Evolutionary conservation across 2,888 invertebrate genomes (phyloP).

Genomic region (Drosophila barbarae): DNA sequence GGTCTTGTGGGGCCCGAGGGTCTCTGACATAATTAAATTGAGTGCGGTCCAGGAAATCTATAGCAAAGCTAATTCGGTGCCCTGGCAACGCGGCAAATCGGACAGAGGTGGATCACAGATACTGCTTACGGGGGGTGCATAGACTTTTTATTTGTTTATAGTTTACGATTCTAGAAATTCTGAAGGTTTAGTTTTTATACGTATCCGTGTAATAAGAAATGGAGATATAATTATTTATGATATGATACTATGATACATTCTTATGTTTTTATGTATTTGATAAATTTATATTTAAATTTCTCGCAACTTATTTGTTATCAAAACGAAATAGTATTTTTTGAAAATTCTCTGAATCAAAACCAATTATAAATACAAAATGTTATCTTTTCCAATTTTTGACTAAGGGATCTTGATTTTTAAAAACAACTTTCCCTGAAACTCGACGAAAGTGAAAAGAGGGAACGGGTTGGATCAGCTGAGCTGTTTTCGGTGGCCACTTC

Average conservation of each 20-base stretch:
- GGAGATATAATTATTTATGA: neutral
- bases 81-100: neutral
- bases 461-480: constrained; percentile 6
- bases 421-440: neutral
- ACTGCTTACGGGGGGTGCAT: neutral
- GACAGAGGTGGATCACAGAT: neutral
- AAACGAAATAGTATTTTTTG: too few relatives aligned
- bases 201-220: neutral
- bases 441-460: neutral
- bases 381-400: neutral
- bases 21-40: constrained; percentile 9
- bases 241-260: too few relatives aligned
- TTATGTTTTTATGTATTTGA: too few relatives aligned
- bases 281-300: neutral
- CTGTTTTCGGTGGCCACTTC: neutral
- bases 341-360: neutral
- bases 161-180: neutral
- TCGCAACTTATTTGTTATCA: too few relatives aligned
- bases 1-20: neutral
- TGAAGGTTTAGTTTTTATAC: neutral
- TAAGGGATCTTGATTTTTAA: neutral
- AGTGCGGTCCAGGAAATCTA: constrained; percentile 12
- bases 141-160: neutral
- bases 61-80: neutral
- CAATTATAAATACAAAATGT: neutral